Conservation (phyloP, 2,113 vertebrate genomes). For the Noctilio leporinus region DNA sequence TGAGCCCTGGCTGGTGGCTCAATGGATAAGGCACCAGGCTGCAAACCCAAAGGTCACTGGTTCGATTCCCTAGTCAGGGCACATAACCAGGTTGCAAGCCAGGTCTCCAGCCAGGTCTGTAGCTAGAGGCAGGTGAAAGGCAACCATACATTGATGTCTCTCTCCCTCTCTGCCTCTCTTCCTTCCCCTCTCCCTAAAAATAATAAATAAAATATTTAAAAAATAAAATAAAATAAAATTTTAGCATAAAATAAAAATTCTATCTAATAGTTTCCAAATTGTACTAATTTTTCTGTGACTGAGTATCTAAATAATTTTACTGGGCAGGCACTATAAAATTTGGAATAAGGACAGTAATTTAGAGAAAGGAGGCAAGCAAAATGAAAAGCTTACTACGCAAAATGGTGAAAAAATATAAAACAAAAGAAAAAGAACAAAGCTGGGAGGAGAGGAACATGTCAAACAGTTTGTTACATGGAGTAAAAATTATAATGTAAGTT, state of each 20-base stretch:
- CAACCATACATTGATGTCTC: too few species aligned
- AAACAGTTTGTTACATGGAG: slow-evolving; percentile 43
- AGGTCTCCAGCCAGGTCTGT: too few species aligned
- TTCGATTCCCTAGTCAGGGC: too few species aligned
- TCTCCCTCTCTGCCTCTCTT: too few species aligned
- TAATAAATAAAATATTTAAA: neutral
- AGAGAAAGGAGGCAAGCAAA: slow-evolving; percentile 57
- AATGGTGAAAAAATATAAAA: slow-evolving; percentile 55
- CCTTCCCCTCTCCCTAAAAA: too few species aligned
- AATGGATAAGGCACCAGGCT: too few species aligned
- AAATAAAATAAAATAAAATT: slow-evolving; percentile 40
- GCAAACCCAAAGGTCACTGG: too few species aligned
- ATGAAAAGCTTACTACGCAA: slow-evolving; percentile 60
- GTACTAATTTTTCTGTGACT: neutral
- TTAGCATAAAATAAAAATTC: slow-evolving; percentile 34
- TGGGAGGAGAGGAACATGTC: slow-evolving; percentile 59
- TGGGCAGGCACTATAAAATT: neutral
- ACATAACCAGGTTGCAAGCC: too few species aligned
- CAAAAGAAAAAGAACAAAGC: slow-evolving; percentile 30
- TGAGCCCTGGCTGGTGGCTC: too few species aligned
- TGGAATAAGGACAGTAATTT: slow-evolving; percentile 41
- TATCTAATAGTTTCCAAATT: slow-evolving; percentile 4
- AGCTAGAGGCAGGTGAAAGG: too few species aligned
- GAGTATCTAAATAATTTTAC: neutral
- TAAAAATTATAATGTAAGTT: slow-evolving; percentile 26